Conservation (phyloP, 2,113 vertebrate genomes). For the rat (Rattus norvegicus) region GRCr8 NC_086035.1:12199001-12199500, state of each 20-base stretch:
- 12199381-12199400: background rate
- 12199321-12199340: background rate
- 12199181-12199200: fast-evolving
- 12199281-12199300: fast-evolving
- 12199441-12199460: background rate
- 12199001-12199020: background rate
- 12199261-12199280: background rate
- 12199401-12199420: background rate
- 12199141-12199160: no score
- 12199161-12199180: background rate
- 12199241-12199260: background rate
- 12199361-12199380: background rate
- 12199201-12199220: background rate
- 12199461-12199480: background rate
- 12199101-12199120: fast-evolving
- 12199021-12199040: background rate
- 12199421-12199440: background rate
- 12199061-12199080: background rate
- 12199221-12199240: background rate
- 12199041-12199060: background rate
- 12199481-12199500: fast-evolving
- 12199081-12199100: fast-evolving
- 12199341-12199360: background rate
- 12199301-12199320: background rate
- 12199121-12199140: background rate